These are phyloP conservation scores for Oxycera nigricornis DNA, from an alignment of 2,888 invertebrate genomes.

Conservation along the genomic window DNA sequence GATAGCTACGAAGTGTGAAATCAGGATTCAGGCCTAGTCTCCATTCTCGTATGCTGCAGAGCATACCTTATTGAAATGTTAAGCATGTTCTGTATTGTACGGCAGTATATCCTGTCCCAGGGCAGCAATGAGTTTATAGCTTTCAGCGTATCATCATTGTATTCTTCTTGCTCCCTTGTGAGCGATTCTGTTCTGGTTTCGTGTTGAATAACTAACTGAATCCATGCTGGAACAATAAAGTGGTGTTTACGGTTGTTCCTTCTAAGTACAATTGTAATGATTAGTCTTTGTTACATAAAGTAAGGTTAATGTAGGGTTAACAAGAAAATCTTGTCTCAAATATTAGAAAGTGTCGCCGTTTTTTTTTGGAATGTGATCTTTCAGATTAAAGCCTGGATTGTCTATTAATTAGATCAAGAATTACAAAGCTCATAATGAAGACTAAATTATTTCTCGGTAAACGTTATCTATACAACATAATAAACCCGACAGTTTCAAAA, in stretches of 20 bases:
- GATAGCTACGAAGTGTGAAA: background rate
- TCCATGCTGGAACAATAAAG: background rate
- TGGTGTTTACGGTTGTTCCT: background rate
- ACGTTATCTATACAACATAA: too few relatives aligned
- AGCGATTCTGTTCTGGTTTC: background rate
- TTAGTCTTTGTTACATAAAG: too few relatives aligned
- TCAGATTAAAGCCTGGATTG: too few relatives aligned
- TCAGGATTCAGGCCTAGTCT: background rate
- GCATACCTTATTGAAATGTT: constrained; percentile 1
- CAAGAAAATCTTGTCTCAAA: too few relatives aligned
- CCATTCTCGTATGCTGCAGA: background rate
- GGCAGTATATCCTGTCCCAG: background rate
- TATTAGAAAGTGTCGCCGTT: too few relatives aligned
- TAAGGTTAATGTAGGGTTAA: too few relatives aligned
- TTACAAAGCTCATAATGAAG: too few relatives aligned
- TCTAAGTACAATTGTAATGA: background rate
- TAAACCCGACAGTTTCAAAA: too few relatives aligned
- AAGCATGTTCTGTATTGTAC: background rate
- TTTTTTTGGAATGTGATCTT: too few relatives aligned
- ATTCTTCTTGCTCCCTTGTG: background rate
- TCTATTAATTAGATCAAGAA: too few relatives aligned
- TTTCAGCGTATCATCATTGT: background rate
- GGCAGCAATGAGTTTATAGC: background rate
- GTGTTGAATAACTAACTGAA: background rate
- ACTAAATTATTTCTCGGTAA: too few relatives aligned